Conservation (phyloP, 2,113 vertebrate genomes). For the Tricholaema leucomelas region DNA sequence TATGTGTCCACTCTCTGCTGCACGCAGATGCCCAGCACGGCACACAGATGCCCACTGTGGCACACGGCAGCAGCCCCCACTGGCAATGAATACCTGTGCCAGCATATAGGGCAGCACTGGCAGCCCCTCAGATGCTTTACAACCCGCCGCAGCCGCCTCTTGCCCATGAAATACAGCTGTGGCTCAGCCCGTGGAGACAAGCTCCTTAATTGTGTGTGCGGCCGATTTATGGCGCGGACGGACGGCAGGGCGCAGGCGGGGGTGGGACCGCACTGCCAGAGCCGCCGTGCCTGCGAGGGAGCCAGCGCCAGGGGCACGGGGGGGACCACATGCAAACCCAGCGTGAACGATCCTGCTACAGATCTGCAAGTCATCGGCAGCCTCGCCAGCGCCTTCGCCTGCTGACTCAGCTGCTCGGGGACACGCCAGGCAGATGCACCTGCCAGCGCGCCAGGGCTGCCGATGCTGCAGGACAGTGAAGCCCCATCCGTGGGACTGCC, state of each 20-base stretch:
- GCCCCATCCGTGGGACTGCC: not conserved
- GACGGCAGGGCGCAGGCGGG: fast-evolving
- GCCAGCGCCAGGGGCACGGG: not conserved
- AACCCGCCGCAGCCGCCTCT: not conserved
- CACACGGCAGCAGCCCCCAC: not conserved
- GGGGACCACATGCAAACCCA: not conserved
- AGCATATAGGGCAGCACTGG: fast-evolving
- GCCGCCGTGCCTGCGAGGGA: not conserved
- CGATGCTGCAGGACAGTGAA: not conserved
- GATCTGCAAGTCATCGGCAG: constrained; percentile 42
- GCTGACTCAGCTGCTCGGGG: constrained; percentile 23
- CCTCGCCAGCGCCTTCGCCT: not conserved
- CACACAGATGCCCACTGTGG: fast-evolving
- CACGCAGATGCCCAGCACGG: too few relatives aligned
- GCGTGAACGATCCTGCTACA: not conserved
- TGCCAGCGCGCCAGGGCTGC: not conserved
- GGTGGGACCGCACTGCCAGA: not conserved
- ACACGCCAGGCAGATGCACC: not conserved
- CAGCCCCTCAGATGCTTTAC: not conserved
- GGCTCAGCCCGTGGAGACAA: constrained; percentile 23
- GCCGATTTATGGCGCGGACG: not conserved
- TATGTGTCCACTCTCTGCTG: not conserved
- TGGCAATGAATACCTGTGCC: not conserved
- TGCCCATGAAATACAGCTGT: constrained; percentile 20
- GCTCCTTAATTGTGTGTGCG: constrained; percentile 12